Evolutionary conservation across 2,113 vertebrate genomes (phyloP), one percentile per base, ranked within the genome.

Genomic region (Poeciliopsis retropinna): DNA sequence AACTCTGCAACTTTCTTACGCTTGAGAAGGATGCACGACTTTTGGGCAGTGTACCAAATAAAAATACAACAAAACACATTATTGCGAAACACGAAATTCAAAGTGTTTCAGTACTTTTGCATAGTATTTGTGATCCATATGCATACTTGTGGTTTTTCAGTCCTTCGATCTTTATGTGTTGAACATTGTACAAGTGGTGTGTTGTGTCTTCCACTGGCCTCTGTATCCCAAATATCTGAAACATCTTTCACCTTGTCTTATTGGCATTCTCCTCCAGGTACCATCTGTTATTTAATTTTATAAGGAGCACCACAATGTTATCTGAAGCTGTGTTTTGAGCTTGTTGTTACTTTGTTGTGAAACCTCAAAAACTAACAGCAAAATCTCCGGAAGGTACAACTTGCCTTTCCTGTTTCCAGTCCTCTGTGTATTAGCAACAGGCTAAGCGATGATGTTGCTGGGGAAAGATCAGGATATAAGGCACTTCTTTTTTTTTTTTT

Each of bases 401-500:
- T 76, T 76, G 39, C 73, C 60, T 78, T 66, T 81, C 51, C 70
- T 77, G 32, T 71, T 73, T 65, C 51, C 32, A 37, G 72, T 72
- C 73, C 76, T 80, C 78, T 27, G 67, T 83, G 76, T 81, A 76
- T 81, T 78, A 27, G 22, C 72, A 69, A 72, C 70, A 67, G 32
- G 74, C 81, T 83, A 75, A 64, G 72, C 71, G 80, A 85, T 85
- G 85, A 82, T 78, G 64, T 60, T 75, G 72, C 73, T 85, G 78
- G 51, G 37, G 72, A 67, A 70, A 83, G 76, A 76, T 71, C 63
- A 57, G 65, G 69, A 73, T 80, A 66, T 77, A 62, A 80, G 68
- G 67, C 61, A 85, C 81, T 81, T 67, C 8, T 32, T 32, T 32
- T 7, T 37, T 37, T 11, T 37, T 37, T 37, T 11, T 34, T 37